phyloP scores from a whole-genome alignment of 2,797 vertebrate species.

The Pelochelys cantorii region DNA sequence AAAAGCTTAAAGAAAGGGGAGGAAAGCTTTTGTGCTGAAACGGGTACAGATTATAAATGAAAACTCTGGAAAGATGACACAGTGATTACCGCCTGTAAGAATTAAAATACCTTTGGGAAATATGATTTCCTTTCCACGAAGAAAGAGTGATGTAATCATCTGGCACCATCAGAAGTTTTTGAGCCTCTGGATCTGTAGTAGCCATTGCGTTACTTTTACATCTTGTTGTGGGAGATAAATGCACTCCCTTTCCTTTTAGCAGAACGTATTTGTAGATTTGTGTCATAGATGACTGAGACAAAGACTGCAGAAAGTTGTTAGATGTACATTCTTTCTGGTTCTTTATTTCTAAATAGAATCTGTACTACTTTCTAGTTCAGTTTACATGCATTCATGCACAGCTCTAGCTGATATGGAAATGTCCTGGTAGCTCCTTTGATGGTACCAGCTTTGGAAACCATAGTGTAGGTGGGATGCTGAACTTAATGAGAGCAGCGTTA shows the following conservation, averaged over 20 bases:
- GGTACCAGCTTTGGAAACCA: neutral
- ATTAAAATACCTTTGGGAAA: neutral
- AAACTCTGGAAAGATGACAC: neutral
- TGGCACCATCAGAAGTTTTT: neutral
- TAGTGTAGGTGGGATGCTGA: neutral
- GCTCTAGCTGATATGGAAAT: neutral
- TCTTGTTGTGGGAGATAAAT: neutral
- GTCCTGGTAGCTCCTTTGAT: neutral
- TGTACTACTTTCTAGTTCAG: neutral
- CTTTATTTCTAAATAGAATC: neutral
- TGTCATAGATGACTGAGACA: neutral
- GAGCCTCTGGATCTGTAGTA: neutral
- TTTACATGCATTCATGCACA: neutral
- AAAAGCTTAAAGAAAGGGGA: conserved; percentile 43
- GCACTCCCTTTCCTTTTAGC: neutral
- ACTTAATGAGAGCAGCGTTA: neutral
- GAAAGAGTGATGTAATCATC: neutral
- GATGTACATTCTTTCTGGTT: neutral
- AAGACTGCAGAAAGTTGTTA: neutral
- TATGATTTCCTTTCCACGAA: neutral
- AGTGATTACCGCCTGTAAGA: conserved; percentile 21
- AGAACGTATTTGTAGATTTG: neutral
- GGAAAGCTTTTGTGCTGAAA: neutral
- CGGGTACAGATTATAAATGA: conserved; percentile 45
- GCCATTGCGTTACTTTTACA: neutral